A percentile compares a stretch with the other conserved stretches of the same genome.
Conservation (phyloP, 2,888 invertebrate genomes). For the Sipha maydis region DNA sequence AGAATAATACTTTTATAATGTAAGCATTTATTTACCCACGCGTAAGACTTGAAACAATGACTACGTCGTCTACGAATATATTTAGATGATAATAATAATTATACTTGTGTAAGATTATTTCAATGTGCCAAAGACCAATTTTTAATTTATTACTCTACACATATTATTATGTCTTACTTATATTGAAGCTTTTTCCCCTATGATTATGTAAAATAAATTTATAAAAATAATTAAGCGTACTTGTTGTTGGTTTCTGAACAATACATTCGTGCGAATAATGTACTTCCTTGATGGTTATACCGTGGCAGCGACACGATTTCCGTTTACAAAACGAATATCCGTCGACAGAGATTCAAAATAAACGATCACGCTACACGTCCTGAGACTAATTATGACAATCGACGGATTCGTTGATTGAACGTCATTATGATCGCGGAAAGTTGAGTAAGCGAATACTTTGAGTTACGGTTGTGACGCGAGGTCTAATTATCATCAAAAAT, state of each 20-base stretch:
- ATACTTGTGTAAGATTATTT: conserved; percentile 39
- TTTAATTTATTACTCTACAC: conserved; percentile 48
- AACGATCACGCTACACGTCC: too few species aligned
- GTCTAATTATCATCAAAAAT: too few species aligned
- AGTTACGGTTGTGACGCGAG: too few species aligned
- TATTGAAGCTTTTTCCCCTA: conserved; percentile 39
- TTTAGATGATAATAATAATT: conserved; percentile 35
- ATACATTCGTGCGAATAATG: not conserved
- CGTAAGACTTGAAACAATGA: conserved; percentile 39
- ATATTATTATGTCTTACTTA: conserved; percentile 14
- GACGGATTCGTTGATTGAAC: too few species aligned
- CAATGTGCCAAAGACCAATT: conserved; percentile 60
- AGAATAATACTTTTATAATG: conserved; percentile 13
- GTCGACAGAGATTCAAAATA: too few species aligned
- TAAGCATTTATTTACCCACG: conserved; percentile 15
- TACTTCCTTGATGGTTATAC: not conserved
- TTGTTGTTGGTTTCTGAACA: not conserved
- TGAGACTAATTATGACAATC: too few species aligned
- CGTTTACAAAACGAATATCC: too few species aligned
- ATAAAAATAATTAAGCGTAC: not conserved
- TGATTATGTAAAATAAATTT: conserved; percentile 44
- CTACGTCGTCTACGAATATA: conserved; percentile 15
- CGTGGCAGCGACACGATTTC: too few species aligned
- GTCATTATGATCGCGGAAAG: too few species aligned
- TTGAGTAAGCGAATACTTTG: too few species aligned